Percentiles rank a stretch among this genome's conserved stretches.
Conservation (phyloP, 2,797 vertebrate species). For the Lophius americanus region DNA sequence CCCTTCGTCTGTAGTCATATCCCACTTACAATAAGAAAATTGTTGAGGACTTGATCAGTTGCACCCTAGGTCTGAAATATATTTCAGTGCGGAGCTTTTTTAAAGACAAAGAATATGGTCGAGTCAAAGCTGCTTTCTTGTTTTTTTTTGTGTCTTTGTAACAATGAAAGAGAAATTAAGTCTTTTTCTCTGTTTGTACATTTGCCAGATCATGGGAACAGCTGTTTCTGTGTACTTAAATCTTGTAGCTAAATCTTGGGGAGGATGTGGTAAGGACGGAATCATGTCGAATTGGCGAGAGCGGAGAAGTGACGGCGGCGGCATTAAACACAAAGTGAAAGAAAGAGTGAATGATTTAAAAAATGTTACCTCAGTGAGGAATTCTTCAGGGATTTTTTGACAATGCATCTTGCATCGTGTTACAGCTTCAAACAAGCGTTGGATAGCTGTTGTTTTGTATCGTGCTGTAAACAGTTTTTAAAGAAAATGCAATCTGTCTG, state of each 20-base stretch:
- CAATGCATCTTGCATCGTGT: constrained; percentile 90
- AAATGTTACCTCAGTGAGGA: constrained; percentile 94
- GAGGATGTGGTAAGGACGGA: constrained; percentile 58
- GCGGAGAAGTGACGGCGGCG: constrained; percentile 37
- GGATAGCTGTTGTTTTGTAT: constrained; percentile 89
- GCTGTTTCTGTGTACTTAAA: constrained; percentile 82
- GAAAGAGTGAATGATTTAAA: constrained; percentile 79
- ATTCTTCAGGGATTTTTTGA: constrained; percentile 97
- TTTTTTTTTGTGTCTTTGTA: constrained; percentile 80
- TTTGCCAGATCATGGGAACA: constrained; percentile 84
- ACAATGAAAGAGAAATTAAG: constrained; percentile 76
- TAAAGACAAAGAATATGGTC: constrained; percentile 78
- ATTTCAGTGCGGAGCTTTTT: constrained; percentile 75
- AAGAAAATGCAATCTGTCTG: constrained; percentile 86
- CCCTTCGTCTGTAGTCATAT: constrained; percentile 56
- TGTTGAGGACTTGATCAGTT: constrained; percentile 57
- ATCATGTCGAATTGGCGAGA: constrained; percentile 38
- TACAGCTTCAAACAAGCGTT: constrained; percentile 88
- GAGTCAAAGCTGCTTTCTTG: constrained; percentile 82
- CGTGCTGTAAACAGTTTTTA: constrained; percentile 87
- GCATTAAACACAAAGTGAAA: constrained; percentile 59
- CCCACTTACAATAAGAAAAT: constrained; percentile 60
- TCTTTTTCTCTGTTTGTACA: constrained; percentile 83
- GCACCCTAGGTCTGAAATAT: constrained; percentile 71
- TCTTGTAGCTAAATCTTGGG: constrained; percentile 80